Conservation (phyloP, 2,113 vertebrate species). For the Caranx ignobilis region DNA sequence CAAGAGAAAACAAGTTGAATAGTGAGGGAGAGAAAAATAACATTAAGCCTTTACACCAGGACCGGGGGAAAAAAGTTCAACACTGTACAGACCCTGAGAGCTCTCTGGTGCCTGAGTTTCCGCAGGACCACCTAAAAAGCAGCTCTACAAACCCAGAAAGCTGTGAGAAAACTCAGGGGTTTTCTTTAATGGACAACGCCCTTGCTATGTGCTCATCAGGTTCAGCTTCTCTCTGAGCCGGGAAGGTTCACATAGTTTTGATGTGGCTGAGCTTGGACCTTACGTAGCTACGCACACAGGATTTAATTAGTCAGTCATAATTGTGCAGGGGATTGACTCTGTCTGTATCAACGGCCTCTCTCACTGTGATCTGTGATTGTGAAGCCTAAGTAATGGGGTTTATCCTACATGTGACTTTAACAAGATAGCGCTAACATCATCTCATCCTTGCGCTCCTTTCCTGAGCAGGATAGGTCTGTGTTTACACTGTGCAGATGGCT, state of each 20-base stretch:
- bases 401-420: slow-evolving; percentile 46
- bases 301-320: slow-evolving; percentile 43
- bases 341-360: slow-evolving; percentile 17
- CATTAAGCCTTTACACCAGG: slow-evolving; percentile 72
- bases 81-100: slow-evolving; percentile 81
- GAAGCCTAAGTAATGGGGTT: slow-evolving; percentile 7
- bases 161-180: slow-evolving; percentile 74
- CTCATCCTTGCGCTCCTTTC: slow-evolving; percentile 72
- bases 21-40: slow-evolving; percentile 75
- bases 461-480: slow-evolving; percentile 75
- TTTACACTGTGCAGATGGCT: slow-evolving; percentile 85
- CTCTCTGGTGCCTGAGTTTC: slow-evolving; percentile 79
- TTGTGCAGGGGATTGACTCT: slow-evolving; percentile 15
- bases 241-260: slow-evolving; percentile 48
- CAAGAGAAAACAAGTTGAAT: slow-evolving; percentile 65
- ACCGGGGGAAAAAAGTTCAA: slow-evolving; percentile 64
- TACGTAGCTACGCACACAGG: slow-evolving; percentile 9
- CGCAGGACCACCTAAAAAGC: slow-evolving; percentile 85
- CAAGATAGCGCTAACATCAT: slow-evolving; percentile 66
- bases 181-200: slow-evolving; percentile 78
- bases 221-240: slow-evolving; percentile 55
- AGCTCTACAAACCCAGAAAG: slow-evolving; percentile 78
- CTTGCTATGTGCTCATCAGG: slow-evolving; percentile 76
- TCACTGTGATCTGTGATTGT: slow-evolving; percentile 19
- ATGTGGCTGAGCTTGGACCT: slow-evolving; percentile 30